Evolutionary conservation across 2,113 vertebrate genomes (phyloP).

Genomic region (Taurulus bubalis): DNA sequence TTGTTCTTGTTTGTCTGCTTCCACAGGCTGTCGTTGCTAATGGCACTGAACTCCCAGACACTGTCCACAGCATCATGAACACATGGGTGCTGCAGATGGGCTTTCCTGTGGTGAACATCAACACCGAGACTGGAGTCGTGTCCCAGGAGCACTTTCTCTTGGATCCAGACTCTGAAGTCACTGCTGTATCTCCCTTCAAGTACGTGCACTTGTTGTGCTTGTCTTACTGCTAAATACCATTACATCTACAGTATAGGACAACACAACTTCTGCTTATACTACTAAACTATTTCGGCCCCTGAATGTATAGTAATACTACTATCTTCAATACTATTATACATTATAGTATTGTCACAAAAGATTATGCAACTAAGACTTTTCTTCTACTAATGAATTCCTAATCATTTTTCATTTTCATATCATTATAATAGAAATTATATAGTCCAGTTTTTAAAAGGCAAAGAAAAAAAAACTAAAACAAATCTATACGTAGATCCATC

Average conservation of each 20-base stretch:
- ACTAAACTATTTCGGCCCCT: not conserved
- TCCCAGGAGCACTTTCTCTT: slow-evolving; percentile 90
- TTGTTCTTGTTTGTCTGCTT: not conserved
- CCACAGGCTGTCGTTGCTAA: slow-evolving; percentile 56
- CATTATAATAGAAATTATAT: not conserved
- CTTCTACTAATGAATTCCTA: not conserved
- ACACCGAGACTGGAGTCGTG: slow-evolving; percentile 73
- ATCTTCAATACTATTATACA: not conserved
- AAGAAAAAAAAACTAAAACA: not conserved
- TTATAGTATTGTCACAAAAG: not conserved
- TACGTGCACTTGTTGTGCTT: slow-evolving; percentile 66
- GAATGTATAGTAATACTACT: not conserved
- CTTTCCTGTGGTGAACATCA: slow-evolving; percentile 88
- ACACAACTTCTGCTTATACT: not conserved
- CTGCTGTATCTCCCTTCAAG: slow-evolving; percentile 84
- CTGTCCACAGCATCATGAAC: slow-evolving; percentile 87
- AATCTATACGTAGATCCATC: not conserved
- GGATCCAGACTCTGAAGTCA: slow-evolving; percentile 74
- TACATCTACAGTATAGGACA: not conserved
- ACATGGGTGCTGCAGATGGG: slow-evolving; percentile 96
- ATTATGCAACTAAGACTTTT: too few relatives aligned
- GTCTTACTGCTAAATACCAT: not conserved
- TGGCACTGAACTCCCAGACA: accelerated
- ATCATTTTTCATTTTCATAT: not conserved
- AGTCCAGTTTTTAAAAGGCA: not conserved